Percentiles rank a stretch among this genome's conserved stretches.
These are phyloP conservation scores for Oasisia sp. DNA, from an alignment of 2,888 invertebrate genomes.

Conservation along the genomic window DNA sequence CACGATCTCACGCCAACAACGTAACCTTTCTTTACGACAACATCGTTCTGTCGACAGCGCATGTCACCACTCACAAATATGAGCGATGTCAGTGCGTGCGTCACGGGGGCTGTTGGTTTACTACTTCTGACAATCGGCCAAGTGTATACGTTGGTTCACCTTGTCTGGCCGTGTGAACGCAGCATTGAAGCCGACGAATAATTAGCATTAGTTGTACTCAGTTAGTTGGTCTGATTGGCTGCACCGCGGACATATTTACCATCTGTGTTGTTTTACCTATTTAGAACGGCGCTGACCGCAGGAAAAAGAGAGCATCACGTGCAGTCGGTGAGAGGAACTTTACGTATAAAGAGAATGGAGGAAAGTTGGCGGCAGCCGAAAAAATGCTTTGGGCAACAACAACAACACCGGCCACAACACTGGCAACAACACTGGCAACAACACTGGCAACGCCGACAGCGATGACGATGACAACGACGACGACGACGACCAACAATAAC, in stretches of 20 bases:
- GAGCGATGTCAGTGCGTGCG: background rate
- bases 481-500: too few species aligned
- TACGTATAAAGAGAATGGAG: too few species aligned
- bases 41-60: background rate
- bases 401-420: too few species aligned
- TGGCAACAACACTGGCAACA: too few species aligned
- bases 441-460: too few species aligned
- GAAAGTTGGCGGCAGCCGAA: too few species aligned
- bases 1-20: background rate
- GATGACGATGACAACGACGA: too few species aligned
- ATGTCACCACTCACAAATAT: background rate
- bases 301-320: too few species aligned
- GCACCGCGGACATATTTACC: background rate
- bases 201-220: background rate
- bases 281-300: too few species aligned
- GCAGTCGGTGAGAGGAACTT: too few species aligned
- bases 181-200: background rate
- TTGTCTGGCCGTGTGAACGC: conserved; percentile 8
- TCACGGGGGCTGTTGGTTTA: background rate
- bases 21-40: background rate
- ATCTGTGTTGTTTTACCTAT: too few species aligned
- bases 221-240: background rate
- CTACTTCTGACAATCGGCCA: background rate
- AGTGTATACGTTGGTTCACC: background rate
- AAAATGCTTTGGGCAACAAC: too few species aligned